phyloP scores from a whole-genome alignment of 2,113 vertebrate genomes.

The Crypturellus undulatus region DNA sequence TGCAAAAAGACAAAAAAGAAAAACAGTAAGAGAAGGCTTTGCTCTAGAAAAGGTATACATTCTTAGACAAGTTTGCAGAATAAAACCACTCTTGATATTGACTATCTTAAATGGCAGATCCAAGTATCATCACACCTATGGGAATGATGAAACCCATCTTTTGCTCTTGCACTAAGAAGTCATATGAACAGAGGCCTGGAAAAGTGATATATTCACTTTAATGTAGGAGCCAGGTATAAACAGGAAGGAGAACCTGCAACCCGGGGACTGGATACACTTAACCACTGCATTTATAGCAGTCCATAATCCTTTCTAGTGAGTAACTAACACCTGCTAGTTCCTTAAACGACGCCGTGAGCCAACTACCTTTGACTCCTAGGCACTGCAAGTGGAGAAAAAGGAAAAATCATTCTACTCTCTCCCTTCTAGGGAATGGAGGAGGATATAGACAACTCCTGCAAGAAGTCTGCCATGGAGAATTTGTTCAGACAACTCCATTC shows the following conservation, averaged over 20 bases:
- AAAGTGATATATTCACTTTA: neutral
- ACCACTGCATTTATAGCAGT: neutral
- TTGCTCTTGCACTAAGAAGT: neutral
- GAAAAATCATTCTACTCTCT: neutral
- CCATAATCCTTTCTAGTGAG: neutral
- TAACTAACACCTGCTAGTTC: neutral
- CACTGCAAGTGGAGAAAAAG: neutral
- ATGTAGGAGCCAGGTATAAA: neutral
- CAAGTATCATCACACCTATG: neutral
- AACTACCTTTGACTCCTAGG: neutral
- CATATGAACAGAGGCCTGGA: neutral
- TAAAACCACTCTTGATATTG: accelerated
- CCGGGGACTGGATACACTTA: neutral
- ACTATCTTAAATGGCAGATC: neutral
- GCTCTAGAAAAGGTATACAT: accelerated
- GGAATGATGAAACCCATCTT: neutral
- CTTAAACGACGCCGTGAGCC: neutral
- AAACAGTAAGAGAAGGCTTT: neutral
- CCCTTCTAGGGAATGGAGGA: neutral
- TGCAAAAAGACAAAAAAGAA: conserved; percentile 43
- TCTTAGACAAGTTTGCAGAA: too few relatives aligned
- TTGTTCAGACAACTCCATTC: neutral
- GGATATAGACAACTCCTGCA: neutral
- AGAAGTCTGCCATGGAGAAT: neutral
- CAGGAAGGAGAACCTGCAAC: neutral